Evolutionary conservation across 2,888 invertebrate species (phyloP).

Genomic region (Mimumesa dahlbomi): DNA sequence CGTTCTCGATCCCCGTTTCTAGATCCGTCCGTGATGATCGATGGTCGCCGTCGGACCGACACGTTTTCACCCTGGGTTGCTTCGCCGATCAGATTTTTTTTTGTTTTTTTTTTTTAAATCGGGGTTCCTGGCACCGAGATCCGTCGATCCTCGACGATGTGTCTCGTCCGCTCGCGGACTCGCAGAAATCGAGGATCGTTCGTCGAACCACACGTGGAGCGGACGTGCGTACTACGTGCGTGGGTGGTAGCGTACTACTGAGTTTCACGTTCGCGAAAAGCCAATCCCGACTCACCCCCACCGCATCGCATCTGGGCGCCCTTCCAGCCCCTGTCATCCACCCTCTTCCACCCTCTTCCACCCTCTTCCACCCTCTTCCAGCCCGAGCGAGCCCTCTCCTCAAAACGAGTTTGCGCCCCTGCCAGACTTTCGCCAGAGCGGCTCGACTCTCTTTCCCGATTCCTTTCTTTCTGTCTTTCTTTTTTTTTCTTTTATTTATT

Average conservation of each 20-base stretch:
- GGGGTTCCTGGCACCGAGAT: constrained; percentile 55
- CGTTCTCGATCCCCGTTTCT: too few relatives aligned
- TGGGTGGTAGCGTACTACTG: constrained; percentile 81
- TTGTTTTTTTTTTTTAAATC: constrained; percentile 1
- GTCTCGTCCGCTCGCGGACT: constrained; percentile 78
- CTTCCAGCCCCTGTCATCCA: constrained; percentile 33
- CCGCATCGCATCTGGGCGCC: constrained; percentile 41
- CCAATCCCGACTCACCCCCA: constrained; percentile 58
- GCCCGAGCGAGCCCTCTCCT: constrained; percentile 46
- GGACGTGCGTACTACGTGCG: constrained; percentile 82
- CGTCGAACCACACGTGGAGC: constrained; percentile 72
- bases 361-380: constrained; percentile 26
- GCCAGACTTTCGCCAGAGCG: constrained; percentile 29
- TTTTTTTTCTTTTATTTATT: constrained; percentile 3
- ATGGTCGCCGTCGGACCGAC: too few relatives aligned
- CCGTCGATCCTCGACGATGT: constrained; percentile 80
- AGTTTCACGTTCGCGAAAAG: constrained; percentile 70
- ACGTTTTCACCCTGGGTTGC: too few relatives aligned
- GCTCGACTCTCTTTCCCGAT: background rate
- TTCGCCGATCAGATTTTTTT: background rate
- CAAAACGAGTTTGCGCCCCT: constrained; percentile 69
- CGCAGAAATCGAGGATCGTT: constrained; percentile 80
- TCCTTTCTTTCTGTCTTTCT: background rate
- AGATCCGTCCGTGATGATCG: too few relatives aligned
- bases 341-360: constrained; percentile 26